Base-by-base conservation (phyloP, 1,140 invertebrate genomes). In the Campoletis sonorensis region DNA sequence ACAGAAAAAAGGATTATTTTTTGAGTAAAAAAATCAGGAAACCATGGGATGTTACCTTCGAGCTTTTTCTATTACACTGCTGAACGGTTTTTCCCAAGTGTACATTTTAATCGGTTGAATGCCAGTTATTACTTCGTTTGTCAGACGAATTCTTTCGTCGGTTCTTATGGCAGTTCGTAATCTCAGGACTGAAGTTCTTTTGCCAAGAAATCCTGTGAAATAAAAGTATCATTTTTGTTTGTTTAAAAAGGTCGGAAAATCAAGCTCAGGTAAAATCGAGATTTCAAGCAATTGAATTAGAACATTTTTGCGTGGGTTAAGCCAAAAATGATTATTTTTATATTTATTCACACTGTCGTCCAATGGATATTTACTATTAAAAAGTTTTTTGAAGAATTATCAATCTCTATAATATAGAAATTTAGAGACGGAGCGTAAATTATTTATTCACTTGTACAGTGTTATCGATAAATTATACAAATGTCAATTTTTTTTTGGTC, bases 61-160 rank as follows among this genome's bases (percentile, higher is more conserved):
- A 15, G 93, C 92, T 16, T 84, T 84, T 61, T 91, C 89, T 16
- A 97, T 94, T 37, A 97, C 90, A 76, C 93, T 93, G 4, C 95
- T 95, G 87, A 98, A 97, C 0, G 96, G 96, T 79, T 95, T 94
- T 89, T 98, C 97, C 97, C 97, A 98, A 0, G 96, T 95, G 87
- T 97, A 97, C 97, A 98, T 98, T 92, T 98, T 99, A 30, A 96
- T 97, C 1, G 95, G 94, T 82, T 95, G 95, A 33, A 96, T 96
- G n/a, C 95, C 95, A 61, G 93, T 93, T 21, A 98, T 95, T 15
- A 98, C 95, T 88, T 98, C 97, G 87, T 96, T 97, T 93, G 97
- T 97, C 10, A 97, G 87, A 68, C 96, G 92, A 0, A 98, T 95
- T n/a, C 97, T 91, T 85, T 97, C 94, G 91, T 98, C 97, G 0